These are phyloP conservation scores for Platanista minor DNA, from an alignment of 2,113 vertebrate genomes.

Conservation along the genomic window DNA sequence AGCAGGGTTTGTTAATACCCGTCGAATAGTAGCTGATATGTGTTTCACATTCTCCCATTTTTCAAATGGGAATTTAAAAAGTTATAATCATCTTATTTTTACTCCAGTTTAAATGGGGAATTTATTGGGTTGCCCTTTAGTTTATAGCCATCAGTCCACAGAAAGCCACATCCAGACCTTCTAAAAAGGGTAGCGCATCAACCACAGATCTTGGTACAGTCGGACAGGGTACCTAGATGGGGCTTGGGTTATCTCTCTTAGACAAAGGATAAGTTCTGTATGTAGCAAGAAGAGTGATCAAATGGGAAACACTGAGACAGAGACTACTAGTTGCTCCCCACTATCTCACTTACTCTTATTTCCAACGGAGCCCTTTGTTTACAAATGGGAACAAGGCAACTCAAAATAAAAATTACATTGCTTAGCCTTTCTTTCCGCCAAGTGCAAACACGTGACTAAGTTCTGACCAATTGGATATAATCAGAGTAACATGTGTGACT, in stretches of 20 bases:
- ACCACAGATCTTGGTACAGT: too few relatives aligned
- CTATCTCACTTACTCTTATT: not conserved
- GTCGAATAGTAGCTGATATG: not conserved
- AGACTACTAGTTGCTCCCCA: not conserved
- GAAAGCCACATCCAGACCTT: not conserved
- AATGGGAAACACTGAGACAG: not conserved
- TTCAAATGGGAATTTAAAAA: not conserved
- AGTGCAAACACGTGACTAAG: not conserved
- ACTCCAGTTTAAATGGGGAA: not conserved
- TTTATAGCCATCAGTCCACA: not conserved
- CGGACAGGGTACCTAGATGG: not conserved
- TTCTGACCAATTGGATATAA: not conserved
- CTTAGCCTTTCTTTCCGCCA: not conserved
- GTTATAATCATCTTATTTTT: not conserved
- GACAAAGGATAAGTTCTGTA: not conserved
- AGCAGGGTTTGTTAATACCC: not conserved
- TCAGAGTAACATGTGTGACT: not conserved
- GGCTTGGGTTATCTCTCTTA: not conserved
- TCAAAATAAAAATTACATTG: not conserved
- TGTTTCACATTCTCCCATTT: not conserved
- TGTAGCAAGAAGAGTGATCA: not conserved
- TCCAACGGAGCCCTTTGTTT: not conserved
- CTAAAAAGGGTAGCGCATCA: not conserved
- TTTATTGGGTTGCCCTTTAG: not conserved
- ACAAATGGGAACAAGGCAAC: not conserved